Evolutionary conservation across 2,797 vertebrate genomes (phyloP).

Genomic region (Philypnodon macrostomus): DNA sequence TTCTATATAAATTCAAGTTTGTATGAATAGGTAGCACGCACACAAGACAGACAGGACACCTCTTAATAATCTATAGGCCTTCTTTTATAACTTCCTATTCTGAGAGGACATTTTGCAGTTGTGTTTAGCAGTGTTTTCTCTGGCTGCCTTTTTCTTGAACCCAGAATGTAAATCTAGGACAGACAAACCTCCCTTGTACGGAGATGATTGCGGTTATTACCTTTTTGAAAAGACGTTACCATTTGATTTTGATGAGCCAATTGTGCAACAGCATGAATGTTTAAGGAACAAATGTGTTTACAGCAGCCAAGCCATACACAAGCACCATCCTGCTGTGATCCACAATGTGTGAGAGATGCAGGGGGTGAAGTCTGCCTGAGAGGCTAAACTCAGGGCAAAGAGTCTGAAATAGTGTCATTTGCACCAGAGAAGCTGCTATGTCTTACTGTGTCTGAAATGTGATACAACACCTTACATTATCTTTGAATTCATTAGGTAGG

Average conservation of each 20-base stretch:
- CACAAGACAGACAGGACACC: background rate
- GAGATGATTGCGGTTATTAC: constrained; percentile 2
- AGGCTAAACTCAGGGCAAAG: constrained; percentile 17
- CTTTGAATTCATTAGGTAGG: constrained; percentile 43
- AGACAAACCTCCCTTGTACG: background rate
- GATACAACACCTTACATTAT: constrained; percentile 38
- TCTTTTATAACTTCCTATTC: background rate
- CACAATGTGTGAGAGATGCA: constrained; percentile 6
- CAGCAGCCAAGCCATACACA: constrained; percentile 7
- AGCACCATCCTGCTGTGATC: background rate
- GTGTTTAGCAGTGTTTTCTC: constrained; percentile 1
- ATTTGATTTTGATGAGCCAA: background rate
- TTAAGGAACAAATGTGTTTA: constrained; percentile 4
- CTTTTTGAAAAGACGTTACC: background rate
- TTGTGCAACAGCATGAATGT: constrained; percentile 7
- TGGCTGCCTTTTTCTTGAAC: constrained; percentile 1
- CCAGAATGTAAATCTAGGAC: background rate
- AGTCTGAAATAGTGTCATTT: constrained; percentile 2
- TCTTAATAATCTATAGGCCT: background rate
- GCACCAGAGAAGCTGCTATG: constrained; percentile 6
- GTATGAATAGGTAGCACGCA: background rate
- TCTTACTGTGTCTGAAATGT: constrained; percentile 21
- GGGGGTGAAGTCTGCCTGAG: constrained; percentile 7
- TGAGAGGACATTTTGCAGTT: background rate
- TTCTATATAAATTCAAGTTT: background rate